Base-by-base conservation (phyloP, 2,888 invertebrate genomes). In the Rotaria socialis region DNA sequence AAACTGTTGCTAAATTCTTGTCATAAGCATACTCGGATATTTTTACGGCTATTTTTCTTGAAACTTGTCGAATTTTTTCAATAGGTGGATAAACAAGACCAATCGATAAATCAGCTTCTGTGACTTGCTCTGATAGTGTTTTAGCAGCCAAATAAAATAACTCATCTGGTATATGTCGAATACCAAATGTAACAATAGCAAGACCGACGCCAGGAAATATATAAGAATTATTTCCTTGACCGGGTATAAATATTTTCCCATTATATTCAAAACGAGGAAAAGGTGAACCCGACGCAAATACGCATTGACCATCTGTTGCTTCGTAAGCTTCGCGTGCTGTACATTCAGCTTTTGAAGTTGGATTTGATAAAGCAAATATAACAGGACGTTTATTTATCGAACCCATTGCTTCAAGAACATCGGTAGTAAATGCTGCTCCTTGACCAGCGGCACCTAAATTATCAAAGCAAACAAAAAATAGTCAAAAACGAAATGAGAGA, bases 311-410 rank as follows among this genome's bases (percentile, higher is more conserved):
- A 88, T 95, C 94, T 0, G 97, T 96, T 89, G 94, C 92, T 74
- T 91, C 93, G 92, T 97, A 99, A 8, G 97, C 98, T 89, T 96
- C 94, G 91, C 96, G 96, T n/a, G 99, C 99, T n/a, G 99, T 98
- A 91, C 99, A 99, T 92, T 99, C 99, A 0, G 99, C 96, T 92
- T 97, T 97, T 91, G 94, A 94, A 86, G 99, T 99, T 86, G 99
- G 99, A 93, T 99, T 99, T 90, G 97, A 97, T 84, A 99, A 93
- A 24, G 99, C 98, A 92, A 99, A 99, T 89, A 99, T 95, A 88
- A 99, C 94, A 2, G 99, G 99, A 86, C 93, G 93, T 41, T 94
- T 93, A 92, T 96, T 96, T 90, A 94, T 93, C 86, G 93, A 92
- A 24, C 93, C 96, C 97, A 99, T 97, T 90, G 94, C 93, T 89